Evolutionary conservation across 2,113 vertebrate genomes (phyloP).

Genomic region (Lophius piscatorius): DNA sequence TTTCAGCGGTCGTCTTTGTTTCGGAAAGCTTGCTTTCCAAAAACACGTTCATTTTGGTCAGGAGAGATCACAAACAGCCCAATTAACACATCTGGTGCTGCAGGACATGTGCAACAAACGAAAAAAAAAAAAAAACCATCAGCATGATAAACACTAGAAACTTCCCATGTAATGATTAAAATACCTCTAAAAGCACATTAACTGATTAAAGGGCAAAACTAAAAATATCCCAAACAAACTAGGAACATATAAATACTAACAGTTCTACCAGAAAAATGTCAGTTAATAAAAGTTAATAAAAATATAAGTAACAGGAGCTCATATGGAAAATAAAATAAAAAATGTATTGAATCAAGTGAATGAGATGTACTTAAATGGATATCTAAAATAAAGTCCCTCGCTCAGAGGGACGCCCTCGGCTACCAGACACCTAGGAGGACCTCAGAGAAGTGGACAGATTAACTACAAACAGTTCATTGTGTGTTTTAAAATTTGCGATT

Average conservation of each 20-base stretch:
- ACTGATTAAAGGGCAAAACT: background rate
- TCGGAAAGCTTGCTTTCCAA: conserved; percentile 30
- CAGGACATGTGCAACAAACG: conserved; percentile 2
- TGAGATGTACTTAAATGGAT: no score
- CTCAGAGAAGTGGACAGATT: background rate
- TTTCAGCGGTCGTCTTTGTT: conserved; percentile 38
- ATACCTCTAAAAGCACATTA: conserved; percentile 34
- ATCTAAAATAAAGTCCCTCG: background rate
- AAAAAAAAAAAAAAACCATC: background rate
- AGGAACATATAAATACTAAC: conserved; percentile 63
- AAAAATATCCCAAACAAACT: conserved; percentile 22
- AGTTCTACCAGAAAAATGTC: conserved; percentile 38
- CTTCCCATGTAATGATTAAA: conserved; percentile 49
- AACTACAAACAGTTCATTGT: background rate
- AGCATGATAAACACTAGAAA: conserved; percentile 22
- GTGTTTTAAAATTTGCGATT: background rate
- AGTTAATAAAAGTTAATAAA: conserved; percentile 41
- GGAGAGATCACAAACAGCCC: conserved; percentile 4
- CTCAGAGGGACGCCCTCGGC: background rate
- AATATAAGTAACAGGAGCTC: conserved; percentile 25
- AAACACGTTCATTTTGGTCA: conserved; percentile 53
- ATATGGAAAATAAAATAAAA: conserved; percentile 35
- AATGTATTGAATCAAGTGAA: no score
- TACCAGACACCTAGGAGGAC: conserved; percentile 1
- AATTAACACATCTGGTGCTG: conserved; percentile 7